phyloP scores from a whole-genome alignment of 1,140 invertebrate genomes.

The Halictus rubicundus region DNA sequence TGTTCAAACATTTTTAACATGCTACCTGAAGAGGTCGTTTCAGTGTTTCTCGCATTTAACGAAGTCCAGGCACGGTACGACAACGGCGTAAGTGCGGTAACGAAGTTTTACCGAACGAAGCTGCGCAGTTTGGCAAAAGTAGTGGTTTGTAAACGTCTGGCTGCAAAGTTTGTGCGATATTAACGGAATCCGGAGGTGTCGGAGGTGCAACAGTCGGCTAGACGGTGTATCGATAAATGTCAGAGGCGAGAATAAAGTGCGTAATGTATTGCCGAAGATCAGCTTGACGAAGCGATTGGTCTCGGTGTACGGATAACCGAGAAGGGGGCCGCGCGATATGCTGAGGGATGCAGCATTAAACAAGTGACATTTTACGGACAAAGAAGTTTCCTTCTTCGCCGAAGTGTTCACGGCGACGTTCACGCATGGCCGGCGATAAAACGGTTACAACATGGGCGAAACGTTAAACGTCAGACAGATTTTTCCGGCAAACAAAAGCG shows the following conservation, averaged over 20 bases:
- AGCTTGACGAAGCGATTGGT: constrained; percentile 54
- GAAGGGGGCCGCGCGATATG: constrained; percentile 13
- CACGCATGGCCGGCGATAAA: constrained; percentile 33
- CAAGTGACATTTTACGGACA: constrained; percentile 43
- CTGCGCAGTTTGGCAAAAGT: not conserved
- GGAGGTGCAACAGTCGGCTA: constrained; percentile 4
- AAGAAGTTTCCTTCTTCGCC: not conserved
- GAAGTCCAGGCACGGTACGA: no score
- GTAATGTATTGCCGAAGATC: constrained; percentile 54
- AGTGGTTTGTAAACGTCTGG: not conserved
- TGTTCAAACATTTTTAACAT: no score
- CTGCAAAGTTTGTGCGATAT: not conserved
- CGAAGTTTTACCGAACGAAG: not conserved
- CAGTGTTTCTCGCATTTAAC: no score
- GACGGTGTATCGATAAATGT: constrained; percentile 42
- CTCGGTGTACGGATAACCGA: constrained; percentile 45
- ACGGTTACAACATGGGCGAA: not conserved
- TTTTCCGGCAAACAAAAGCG: constrained; percentile 4
- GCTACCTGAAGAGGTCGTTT: no score
- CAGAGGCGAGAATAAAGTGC: constrained; percentile 37
- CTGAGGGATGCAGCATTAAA: constrained; percentile 18
- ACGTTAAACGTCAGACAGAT: constrained; percentile 4
- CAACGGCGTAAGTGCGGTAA: no score
- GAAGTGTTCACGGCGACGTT: not conserved
- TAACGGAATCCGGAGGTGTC: not conserved